These are phyloP conservation scores for Ascaphus truei DNA, from an alignment of 2,113 vertebrate genomes.

Conservation along the genomic window DNA sequence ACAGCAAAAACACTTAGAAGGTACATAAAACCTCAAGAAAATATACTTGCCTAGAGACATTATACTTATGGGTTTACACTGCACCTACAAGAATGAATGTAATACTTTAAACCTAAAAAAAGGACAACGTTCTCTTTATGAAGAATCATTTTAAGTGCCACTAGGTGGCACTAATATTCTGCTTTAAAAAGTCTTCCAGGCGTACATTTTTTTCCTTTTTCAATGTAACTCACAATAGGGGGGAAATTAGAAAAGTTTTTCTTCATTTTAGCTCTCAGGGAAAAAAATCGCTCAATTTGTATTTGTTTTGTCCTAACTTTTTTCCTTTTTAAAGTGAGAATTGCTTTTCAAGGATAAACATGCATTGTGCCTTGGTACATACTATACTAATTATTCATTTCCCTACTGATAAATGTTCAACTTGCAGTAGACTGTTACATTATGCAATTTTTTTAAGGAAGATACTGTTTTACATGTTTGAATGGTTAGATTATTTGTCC, in stretches of 20 bases:
- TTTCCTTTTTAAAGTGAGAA: too few species aligned
- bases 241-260: too few species aligned
- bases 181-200: background rate
- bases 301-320: too few species aligned
- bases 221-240: too few species aligned
- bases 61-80: slow-evolving; percentile 14
- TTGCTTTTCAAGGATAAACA: too few species aligned
- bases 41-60: slow-evolving; percentile 23
- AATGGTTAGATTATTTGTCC: too few species aligned
- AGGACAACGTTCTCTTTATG: background rate
- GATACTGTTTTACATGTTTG: too few species aligned
- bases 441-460: too few species aligned
- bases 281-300: too few species aligned
- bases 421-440: background rate
- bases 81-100: slow-evolving; percentile 7
- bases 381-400: background rate
- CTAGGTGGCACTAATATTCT: slow-evolving; percentile 27
- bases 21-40: slow-evolving; percentile 25
- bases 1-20: slow-evolving; percentile 14
- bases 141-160: background rate
- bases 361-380: background rate
- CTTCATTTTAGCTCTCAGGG: too few species aligned
- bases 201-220: too few species aligned
- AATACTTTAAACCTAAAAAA: background rate
- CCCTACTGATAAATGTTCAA: background rate